Evolutionary conservation across 1,140 invertebrate species (phyloP).

Genomic region (Euborellia annulipes): DNA sequence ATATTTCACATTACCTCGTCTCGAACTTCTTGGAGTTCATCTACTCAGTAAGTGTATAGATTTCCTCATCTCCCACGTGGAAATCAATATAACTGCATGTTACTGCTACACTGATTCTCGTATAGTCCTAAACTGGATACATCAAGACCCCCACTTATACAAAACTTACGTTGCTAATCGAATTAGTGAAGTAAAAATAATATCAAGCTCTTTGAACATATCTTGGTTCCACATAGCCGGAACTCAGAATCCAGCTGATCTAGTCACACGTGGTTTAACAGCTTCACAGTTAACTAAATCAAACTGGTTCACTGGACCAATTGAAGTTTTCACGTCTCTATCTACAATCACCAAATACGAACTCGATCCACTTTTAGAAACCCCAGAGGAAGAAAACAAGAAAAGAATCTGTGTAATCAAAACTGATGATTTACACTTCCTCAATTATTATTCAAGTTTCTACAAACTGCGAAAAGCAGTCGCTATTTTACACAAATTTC

Average conservation of each 20-base stretch:
- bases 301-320: no score
- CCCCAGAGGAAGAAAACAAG: no score
- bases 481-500: no score
- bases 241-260: background rate
- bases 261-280: no score
- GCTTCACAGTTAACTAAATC: no score
- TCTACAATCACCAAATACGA: no score
- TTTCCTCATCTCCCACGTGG: background rate
- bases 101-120: constrained; percentile 19
- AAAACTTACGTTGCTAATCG: constrained; percentile 27
- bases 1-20: background rate
- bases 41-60: background rate
- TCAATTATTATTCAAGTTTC: no score
- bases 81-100: background rate
- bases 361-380: no score
- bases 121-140: constrained; percentile 24
- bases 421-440: no score
- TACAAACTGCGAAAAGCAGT: no score
- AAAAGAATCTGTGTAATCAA: no score
- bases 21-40: background rate
- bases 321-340: no score
- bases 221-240: background rate
- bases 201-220: background rate
- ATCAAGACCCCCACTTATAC: constrained; percentile 14
- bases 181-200: constrained; percentile 23